These are phyloP conservation scores for Clostera curtula DNA, from an alignment of 2,888 invertebrate species.

Conservation along the genomic window DNA sequence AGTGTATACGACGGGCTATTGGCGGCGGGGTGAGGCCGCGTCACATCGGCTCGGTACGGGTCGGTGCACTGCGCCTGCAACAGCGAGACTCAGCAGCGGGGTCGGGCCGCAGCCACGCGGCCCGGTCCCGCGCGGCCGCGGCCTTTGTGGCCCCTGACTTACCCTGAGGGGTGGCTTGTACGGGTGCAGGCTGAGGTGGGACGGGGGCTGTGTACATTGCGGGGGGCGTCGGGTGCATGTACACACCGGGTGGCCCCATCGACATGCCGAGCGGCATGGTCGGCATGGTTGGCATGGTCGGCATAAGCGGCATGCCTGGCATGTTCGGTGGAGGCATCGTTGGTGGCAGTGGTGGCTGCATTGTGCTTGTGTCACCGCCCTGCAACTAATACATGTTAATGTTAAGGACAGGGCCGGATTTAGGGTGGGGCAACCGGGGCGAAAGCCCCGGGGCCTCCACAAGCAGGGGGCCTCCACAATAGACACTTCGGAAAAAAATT, in stretches of 20 bases:
- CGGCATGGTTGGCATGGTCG: constrained; percentile 6
- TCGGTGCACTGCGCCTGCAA: constrained; percentile 25
- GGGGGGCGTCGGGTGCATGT: constrained; percentile 2
- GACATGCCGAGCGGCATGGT: constrained; percentile 5
- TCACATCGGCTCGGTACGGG: constrained; percentile 13
- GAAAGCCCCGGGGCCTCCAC: too few species aligned
- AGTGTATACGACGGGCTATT: constrained; percentile 23
- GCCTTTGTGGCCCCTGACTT: constrained; percentile 5
- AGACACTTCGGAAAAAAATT: too few species aligned
- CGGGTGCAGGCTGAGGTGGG: constrained; percentile 4
- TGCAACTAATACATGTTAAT: constrained; percentile 23
- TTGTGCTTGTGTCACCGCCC: constrained; percentile 16
- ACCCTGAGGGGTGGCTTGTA: background rate
- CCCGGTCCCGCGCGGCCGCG: constrained; percentile 7
- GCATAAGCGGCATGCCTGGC: constrained; percentile 6
- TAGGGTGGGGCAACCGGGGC: too few species aligned
- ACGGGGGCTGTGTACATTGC: constrained; percentile 2
- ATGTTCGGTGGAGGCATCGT: constrained; percentile 10
- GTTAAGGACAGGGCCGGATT: too few species aligned
- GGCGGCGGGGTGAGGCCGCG: constrained; percentile 9
- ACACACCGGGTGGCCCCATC: too few species aligned
- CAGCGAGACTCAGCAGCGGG: constrained; percentile 23
- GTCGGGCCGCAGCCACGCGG: constrained; percentile 10
- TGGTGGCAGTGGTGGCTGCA: constrained; percentile 16
- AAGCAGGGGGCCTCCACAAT: too few species aligned